Base-by-base conservation (phyloP, 2,888 invertebrate species). In the Lutraria lutraria region DNA sequence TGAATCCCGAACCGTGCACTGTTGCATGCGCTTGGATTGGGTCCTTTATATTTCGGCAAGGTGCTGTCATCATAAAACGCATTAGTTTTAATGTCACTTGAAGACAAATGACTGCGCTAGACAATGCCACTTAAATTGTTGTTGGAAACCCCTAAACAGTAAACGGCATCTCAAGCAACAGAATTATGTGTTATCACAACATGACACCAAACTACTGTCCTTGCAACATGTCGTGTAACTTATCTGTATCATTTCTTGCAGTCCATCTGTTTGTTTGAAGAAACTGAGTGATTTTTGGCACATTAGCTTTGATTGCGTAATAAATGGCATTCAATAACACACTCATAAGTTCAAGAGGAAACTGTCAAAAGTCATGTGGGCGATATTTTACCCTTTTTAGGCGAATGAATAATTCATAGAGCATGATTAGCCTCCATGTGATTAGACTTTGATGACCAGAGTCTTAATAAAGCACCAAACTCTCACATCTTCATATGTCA, bases 291-390 rank as follows among this genome's bases (percentile, higher is more conserved):
- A 31, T 76, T 31, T n/a, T 76, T 76, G 76, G 76, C 76, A 76
- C 34, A 34, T 76, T 31, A 34, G 25, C 0, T 76, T 76, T 76
- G 76, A 76, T 76, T 76, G 76, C 76, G 31, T 76, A 76, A 76
- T 76, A 76, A 76, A 76, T 31, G 34, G 76, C 76, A 34, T 76
- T 31, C 31, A 34, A 76, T 34, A 76, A 76, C 29, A 6, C 76
- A 76, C 31, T 76, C 76, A 84, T 25, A 76, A 63, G 84, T 76
- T 84, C 84, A 84, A 84, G 84, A 43, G 76, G 76, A 54, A 54
- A 52, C 76, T 76, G 72, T 84, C 84, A 84, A 54, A 54, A 84
- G 15, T 43, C 84, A 76, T 84, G 76, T 76, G 84, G 84, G 84
- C 53, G 84, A 76, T 72, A 76, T 76, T 84, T 76, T 31, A 54